Evolutionary conservation across 2,888 invertebrate species (phyloP), one percentile per base, ranked within the genome.

Genomic region (Apamea crenata): DNA sequence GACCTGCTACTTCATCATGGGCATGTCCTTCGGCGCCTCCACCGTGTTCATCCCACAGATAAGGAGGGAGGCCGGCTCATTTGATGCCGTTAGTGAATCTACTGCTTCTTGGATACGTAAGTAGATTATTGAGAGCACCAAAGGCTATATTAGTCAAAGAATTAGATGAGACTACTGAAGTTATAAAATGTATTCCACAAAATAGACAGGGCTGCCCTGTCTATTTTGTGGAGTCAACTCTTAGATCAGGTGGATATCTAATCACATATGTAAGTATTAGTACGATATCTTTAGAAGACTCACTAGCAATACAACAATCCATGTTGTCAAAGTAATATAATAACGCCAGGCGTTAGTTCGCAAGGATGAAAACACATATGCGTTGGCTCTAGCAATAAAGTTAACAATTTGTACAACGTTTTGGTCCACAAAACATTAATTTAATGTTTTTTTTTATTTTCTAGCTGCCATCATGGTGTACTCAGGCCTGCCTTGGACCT

Each of bases 61-160:
- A 66, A 73, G 82, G 29, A 70, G 83, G 0, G 79, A 82, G 12
- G 83, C 82, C 1, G 91, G 91, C 50, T 82, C 87, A 2, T 89
- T 88, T 0, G 83, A 85, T n/a, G 83, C 79, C 0, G 70, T 92
- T 14, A 89, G 82, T 73, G 90, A 91, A 53, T 90, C 91, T 3
- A 86, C 87, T 74, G 89, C 89, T 0, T 92, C 92, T 12, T 93
- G 93, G 92, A 79, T 93, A 67, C 88, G 93, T 93, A 85, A 88
- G 91, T 85, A 12, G 14, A 18, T 65, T 32, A 65, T 65, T 44
- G 8, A n/a, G 18, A n/a, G 18, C 6, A n/a, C 25, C 8, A 50
- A 47, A 67, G n/a, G 4, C 2, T 67, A 18, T 1, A 25, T 40
- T 25, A 66, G 1, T 67, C 8, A 40, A 6, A 40, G 40, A 40